phyloP scores from a whole-genome alignment of 2,113 vertebrate genomes.

The Rhynchomys soricoides region DNA sequence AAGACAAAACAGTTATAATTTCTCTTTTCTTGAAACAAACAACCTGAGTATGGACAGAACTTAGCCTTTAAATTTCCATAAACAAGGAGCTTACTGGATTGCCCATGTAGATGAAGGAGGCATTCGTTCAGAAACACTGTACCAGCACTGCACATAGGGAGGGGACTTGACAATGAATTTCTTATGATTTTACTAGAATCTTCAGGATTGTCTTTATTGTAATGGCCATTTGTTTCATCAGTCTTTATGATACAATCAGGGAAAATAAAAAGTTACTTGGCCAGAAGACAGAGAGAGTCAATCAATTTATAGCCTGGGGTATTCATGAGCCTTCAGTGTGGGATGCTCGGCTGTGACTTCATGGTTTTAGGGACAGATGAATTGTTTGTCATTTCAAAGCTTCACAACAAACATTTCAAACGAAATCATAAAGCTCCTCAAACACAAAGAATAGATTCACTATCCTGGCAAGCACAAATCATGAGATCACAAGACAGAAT shows the following conservation, averaged over 20 bases:
- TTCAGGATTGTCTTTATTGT: neutral
- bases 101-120: neutral
- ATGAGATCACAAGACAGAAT: neutral
- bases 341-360: neutral
- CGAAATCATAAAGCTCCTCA: neutral
- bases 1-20: neutral
- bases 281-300: neutral
- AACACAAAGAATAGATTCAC: neutral
- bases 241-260: neutral
- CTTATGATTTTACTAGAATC: conserved; percentile 24
- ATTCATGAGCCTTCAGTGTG: too few species aligned
- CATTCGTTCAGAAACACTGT: neutral
- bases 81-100: neutral
- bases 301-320: neutral
- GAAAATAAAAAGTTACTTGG: neutral
- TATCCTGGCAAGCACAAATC: neutral
- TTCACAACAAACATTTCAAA: neutral
- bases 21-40: conserved; percentile 34
- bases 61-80: conserved; percentile 17
- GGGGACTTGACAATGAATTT: neutral
- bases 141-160: neutral
- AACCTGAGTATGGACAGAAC: neutral
- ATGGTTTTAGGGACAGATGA: neutral
- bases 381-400: neutral
- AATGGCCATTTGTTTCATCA: neutral